These are phyloP conservation scores for Lepidurus apus DNA, from an alignment of 1,140 invertebrate genomes.

Conservation along the genomic window DNA sequence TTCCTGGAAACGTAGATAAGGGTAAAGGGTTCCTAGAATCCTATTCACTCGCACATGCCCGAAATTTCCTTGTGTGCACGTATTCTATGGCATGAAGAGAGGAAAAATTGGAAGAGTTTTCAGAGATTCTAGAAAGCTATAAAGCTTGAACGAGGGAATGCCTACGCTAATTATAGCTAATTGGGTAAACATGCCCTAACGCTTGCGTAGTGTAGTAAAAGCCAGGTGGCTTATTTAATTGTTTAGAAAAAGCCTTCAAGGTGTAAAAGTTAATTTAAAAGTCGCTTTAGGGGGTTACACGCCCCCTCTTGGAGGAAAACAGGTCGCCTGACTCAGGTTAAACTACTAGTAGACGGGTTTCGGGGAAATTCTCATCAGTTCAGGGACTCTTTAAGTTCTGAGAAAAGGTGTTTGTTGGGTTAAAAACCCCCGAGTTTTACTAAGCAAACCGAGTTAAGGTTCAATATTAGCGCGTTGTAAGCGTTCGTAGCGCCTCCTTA, in stretches of 20 bases:
- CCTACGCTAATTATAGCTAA: too few species aligned
- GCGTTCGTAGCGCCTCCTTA: background rate
- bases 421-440: background rate
- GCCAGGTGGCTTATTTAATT: too few species aligned
- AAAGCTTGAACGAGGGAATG: background rate
- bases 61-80: background rate
- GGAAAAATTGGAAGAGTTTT: background rate
- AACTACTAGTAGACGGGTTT: background rate
- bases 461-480: background rate
- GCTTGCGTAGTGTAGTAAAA: too few species aligned
- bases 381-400: background rate
- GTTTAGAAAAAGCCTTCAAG: background rate
- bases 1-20: background rate
- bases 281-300: background rate
- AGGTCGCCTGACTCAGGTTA: background rate
- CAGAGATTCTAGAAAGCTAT: background rate
- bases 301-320: background rate
- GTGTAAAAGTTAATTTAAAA: background rate
- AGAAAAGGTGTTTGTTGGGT: background rate
- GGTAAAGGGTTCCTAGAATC: background rate
- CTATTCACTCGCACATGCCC: background rate
- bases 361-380: background rate
- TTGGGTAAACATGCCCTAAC: too few species aligned
- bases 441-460: background rate
- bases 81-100: background rate